Evolutionary conservation across 2,888 invertebrate species (phyloP), one percentile per base, ranked within the genome.

Genomic region (Cremastinae sp.): DNA sequence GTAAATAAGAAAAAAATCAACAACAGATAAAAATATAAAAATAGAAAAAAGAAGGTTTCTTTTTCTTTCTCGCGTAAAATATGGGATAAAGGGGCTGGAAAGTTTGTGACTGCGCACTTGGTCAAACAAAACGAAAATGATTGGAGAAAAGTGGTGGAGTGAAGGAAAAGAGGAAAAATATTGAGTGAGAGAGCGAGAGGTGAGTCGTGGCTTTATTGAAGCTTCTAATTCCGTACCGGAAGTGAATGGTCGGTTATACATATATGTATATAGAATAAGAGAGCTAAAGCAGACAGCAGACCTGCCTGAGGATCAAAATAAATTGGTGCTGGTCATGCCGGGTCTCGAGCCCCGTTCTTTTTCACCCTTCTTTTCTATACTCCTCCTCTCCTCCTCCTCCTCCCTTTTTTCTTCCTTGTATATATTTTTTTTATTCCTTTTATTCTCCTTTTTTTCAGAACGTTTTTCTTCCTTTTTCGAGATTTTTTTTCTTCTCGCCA

Each of bases 151-250:
- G 22, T 37, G 8, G 18, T 37, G 55, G 22, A 41, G 64, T 49
- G 8, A 20, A 62, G 49, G 20, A 55, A 49, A 16, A 69, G 14
- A 41, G 28, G 22, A 28, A 28, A 16, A 49, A 49, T 8, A 35
- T 20, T 35, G 43, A 43, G 35, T 5, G 16, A 41, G 35, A 39
- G 59, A 45, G 45, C 14, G 45, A 59, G 53, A 45, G 8, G 61
- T 61, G 58, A 51, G 41, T 41, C 45, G 70, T 49, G 43, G 59
- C 55, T 58, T 86, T 86, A 87, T 88, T 86, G 84, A 85, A 84
- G 83, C 82, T 86, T 88, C 87, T 87, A 87, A 87, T 87, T 88
- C 81, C 82, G 83, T 83, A 83, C 82, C 87, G 88, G 87, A 88
- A 87, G 85, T 84, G 85, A 83, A 82, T 85, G 82, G 49, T 76